Evolutionary conservation across 2,113 vertebrate genomes (phyloP).

Genomic region (Forbesichthys agassizii): DNA sequence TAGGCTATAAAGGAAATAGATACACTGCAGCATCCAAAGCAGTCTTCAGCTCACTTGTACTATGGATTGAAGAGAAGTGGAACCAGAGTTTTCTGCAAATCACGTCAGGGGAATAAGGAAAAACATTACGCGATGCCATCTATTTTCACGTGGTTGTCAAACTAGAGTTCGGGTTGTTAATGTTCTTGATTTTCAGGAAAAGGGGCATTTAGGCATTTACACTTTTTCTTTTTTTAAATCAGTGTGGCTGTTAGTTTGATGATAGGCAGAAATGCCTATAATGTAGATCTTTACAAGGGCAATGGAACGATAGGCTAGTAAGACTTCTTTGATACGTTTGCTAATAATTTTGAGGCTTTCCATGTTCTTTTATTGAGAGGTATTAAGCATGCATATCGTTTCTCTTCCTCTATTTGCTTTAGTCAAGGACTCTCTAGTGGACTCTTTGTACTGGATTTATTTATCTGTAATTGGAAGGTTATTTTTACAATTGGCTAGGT

Average conservation of each 20-base stretch:
- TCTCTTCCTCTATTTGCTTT: constrained; percentile 46
- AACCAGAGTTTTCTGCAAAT: constrained; percentile 34
- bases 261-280: constrained; percentile 33
- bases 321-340: constrained; percentile 31
- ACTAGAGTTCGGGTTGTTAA: constrained; percentile 20
- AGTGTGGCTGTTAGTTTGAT: constrained; percentile 33
- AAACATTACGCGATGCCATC: constrained; percentile 32
- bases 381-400: constrained; percentile 36
- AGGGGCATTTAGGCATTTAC: constrained; percentile 39
- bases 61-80: constrained; percentile 30
- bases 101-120: constrained; percentile 43
- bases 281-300: constrained; percentile 3
- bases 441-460: constrained; percentile 53
- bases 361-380: constrained; percentile 26
- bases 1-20: constrained; percentile 33
- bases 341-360: constrained; percentile 26
- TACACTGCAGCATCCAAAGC: constrained; percentile 36
- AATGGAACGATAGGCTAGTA: constrained; percentile 24
- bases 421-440: constrained; percentile 52
- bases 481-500: constrained; percentile 53
- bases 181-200: constrained; percentile 41
- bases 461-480: constrained; percentile 66
- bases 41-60: constrained; percentile 14
- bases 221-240: too few relatives aligned
- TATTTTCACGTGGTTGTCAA: constrained; percentile 42